phyloP scores from a whole-genome alignment of 2,797 vertebrate species.

The Phrynocephalus forsythii region DNA sequence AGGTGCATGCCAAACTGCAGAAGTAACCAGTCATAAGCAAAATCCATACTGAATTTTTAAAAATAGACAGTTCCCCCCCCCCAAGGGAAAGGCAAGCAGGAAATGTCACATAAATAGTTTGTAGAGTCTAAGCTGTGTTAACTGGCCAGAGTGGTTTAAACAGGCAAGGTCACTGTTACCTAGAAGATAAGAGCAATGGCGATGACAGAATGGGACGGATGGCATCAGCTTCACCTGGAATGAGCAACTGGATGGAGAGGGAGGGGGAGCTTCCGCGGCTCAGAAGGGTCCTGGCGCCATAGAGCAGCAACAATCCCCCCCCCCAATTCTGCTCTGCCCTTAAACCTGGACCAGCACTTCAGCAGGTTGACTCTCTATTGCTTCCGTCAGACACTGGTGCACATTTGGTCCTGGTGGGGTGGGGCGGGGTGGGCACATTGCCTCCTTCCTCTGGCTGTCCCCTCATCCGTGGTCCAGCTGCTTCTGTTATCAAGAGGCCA shows the following conservation, averaged over 20 bases:
- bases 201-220: not conserved
- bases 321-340: not conserved
- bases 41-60: not conserved
- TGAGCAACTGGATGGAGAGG: slow-evolving; percentile 8
- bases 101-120: slow-evolving; percentile 36
- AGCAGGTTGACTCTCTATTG: slow-evolving; percentile 42
- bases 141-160: slow-evolving; percentile 25
- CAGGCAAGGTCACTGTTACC: slow-evolving; percentile 6
- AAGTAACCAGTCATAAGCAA: not conserved
- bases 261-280: not conserved
- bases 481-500: slow-evolving; percentile 10
- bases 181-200: slow-evolving; percentile 15
- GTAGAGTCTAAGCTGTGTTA: slow-evolving; percentile 8
- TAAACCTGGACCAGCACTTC: not conserved
- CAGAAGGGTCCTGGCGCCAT: not conserved
- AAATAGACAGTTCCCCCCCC: not conserved
- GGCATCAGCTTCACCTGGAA: not conserved
- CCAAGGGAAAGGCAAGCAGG: slow-evolving; percentile 3
- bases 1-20: not conserved
- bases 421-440: slow-evolving; percentile 4
- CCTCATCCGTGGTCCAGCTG: slow-evolving; percentile 50
- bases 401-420: slow-evolving; percentile 51
- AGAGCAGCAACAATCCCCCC: not conserved
- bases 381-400: slow-evolving; percentile 31
- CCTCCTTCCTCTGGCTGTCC: slow-evolving; percentile 24